Percentiles rank a stretch among this genome's conserved stretches.
Evolutionary conservation across 2,113 vertebrate genomes (phyloP).

Genomic region (Hydrolagus affinis): DNA sequence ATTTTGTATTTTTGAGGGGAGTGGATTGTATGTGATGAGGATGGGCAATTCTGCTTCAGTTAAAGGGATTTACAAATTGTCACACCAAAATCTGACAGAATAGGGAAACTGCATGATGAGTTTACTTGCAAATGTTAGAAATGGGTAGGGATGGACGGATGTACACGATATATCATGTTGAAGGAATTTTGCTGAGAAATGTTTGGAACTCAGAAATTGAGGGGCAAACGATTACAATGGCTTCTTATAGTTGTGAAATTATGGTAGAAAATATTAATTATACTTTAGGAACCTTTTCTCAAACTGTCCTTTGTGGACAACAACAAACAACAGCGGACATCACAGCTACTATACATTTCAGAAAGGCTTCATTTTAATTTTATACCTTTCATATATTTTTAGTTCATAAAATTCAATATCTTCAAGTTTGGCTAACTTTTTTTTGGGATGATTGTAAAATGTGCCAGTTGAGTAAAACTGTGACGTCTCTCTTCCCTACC

Average conservation of each 20-base stretch:
- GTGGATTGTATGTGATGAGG: background rate
- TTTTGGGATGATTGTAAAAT: background rate
- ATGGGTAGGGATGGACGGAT: background rate
- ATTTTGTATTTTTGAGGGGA: background rate
- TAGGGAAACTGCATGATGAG: background rate
- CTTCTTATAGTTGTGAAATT: background rate
- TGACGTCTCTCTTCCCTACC: background rate
- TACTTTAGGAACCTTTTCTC: background rate
- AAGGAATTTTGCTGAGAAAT: background rate
- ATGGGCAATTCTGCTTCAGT: background rate
- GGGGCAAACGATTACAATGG: background rate
- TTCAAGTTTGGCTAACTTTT: background rate
- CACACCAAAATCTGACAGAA: background rate
- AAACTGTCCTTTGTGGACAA: background rate
- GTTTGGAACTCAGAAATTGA: background rate
- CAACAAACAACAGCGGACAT: too few relatives aligned
- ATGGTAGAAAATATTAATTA: background rate
- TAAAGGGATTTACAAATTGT: background rate
- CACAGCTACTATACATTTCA: too few relatives aligned
- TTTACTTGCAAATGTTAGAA: conserved; percentile 23
- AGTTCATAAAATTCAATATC: background rate
- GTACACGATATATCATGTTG: background rate
- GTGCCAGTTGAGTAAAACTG: background rate
- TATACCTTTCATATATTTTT: background rate
- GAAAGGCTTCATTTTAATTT: background rate